Base-by-base conservation (phyloP, 2,113 vertebrate genomes). In the Cyprinodon variegatus region DNA sequence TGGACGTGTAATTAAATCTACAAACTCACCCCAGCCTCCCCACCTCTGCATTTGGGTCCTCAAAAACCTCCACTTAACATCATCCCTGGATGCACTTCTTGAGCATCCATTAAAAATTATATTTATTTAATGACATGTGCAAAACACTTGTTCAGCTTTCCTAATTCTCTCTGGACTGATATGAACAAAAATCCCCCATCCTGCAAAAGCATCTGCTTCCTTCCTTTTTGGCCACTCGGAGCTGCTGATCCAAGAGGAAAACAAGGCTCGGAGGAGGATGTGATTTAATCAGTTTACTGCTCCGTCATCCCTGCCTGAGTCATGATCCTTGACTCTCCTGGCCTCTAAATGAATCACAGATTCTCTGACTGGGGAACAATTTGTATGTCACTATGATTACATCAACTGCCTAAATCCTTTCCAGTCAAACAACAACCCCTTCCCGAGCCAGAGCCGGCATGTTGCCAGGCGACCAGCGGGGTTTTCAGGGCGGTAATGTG, bases 311-410 rank as follows among this genome's bases (percentile, higher is more conserved):
- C 48, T 9, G 73, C 36, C 68, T 90, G 90, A 90, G 76, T 87
- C 88, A 83, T 73, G 64, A 43, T 63, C 64, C 45, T 68, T 29
- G 77, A 79, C 72, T 89, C 72, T 89, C 72, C 40, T 43, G 62
- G 76, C 74, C 69, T 68, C 77, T 81, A 82, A 87, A 81, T 87
- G 85, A 90, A 82, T 92, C 85, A 89, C 83, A 69, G 77, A 63
- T 50, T 69, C 77, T 74, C 43, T 53, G 59, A 70, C 66, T 80
- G 78, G 74, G 77, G 70, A 68, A 22, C 78, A 36, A 74, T 85
- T 84, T 83, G 68, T 41, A 13, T 80, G 79, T 60, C 81, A 39
- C 8, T 11, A 0, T 60, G 72, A 88, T 88, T 75, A 36, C 74
- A 88, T 89, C 73, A 85, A 0, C 70, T 69, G 63, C 48, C 68